A percentile compares a stretch with the other conserved stretches of the same genome.
phyloP scores from a whole-genome alignment of 2,797 vertebrate species.

The Apodemus agrarius region DNA sequence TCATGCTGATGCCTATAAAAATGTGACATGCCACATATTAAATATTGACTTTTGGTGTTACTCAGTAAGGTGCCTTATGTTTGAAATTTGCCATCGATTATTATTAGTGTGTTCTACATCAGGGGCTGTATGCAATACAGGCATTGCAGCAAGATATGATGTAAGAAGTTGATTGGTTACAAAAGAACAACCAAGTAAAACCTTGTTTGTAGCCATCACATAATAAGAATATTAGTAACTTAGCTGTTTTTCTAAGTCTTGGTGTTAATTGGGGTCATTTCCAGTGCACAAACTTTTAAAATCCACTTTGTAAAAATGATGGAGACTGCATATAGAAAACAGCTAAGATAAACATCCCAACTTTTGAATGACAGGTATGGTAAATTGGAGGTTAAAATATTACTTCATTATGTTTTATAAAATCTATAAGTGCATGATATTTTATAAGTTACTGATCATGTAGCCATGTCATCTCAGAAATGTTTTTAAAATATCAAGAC shows the following conservation, averaged over 20 bases:
- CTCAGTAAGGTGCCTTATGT: not conserved
- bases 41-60: not conserved
- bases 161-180: accelerated
- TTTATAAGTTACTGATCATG: not conserved
- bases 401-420: not conserved
- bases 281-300: not conserved
- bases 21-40: not conserved
- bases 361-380: not conserved
- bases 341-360: not conserved
- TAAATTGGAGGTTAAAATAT: not conserved
- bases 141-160: not conserved
- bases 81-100: not conserved
- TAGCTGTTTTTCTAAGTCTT: not conserved
- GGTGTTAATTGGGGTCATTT: too few relatives aligned
- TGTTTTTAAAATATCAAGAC: not conserved
- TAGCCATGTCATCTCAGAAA: not conserved
- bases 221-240: not conserved
- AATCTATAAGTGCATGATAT: not conserved
- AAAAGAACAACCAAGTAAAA: not conserved
- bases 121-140: not conserved
- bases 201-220: not conserved
- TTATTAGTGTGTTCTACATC: too few relatives aligned
- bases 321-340: not conserved
- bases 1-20: accelerated
- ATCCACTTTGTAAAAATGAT: not conserved